Evolutionary conservation across 1,140 invertebrate genomes (phyloP), one percentile per base, ranked within the genome.

Genomic region (Trichonephila clavipes): DNA sequence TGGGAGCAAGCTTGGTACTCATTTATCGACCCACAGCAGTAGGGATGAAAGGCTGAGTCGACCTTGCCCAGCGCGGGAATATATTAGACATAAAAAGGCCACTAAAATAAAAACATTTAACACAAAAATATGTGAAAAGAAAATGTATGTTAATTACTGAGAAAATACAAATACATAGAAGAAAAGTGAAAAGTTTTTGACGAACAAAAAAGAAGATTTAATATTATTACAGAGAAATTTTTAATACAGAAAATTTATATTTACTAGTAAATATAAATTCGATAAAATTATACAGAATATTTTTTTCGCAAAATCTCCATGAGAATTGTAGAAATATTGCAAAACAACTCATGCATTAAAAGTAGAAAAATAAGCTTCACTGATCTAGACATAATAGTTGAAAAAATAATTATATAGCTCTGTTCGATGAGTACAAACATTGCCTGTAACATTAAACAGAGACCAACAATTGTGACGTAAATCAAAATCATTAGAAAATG

Each of bases 311-410:
- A n/a, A 69, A 69, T 24, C 66, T 69, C 1, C 7, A 51, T 51
- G 5, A 24, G 66, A 69, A 28, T n/a, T n/a, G n/a, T 28, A 69
- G 24, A 24, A 14, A 69, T 7, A 69, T 24, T n/a, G n/a, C 21
- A 24, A 69, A 69, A 69, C 66, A 69, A 69, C 66, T 69, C 66
- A 28, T 69, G 66, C 66, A 69, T 69, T 28, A 14, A 69, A 69
- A 69, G 66, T 69, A 28, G 66, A 21, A 69, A 24, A n/a, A 69
- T 24, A 69, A 40, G 34, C 72, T 77, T 40, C 4, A 34, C 34
- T 28, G 34, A 40, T 28, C 28, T 77, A 77, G 72, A 77, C 72
- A 77, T 34, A 77, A 40, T 34, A 77, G 28, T 28, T 28, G 18
- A 40, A 77, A 16, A 77, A 40, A 77, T 40, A 10, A 40, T 77